Conservation (phyloP, 2,888 invertebrate genomes). For the Digitonthophagus gazella region DNA sequence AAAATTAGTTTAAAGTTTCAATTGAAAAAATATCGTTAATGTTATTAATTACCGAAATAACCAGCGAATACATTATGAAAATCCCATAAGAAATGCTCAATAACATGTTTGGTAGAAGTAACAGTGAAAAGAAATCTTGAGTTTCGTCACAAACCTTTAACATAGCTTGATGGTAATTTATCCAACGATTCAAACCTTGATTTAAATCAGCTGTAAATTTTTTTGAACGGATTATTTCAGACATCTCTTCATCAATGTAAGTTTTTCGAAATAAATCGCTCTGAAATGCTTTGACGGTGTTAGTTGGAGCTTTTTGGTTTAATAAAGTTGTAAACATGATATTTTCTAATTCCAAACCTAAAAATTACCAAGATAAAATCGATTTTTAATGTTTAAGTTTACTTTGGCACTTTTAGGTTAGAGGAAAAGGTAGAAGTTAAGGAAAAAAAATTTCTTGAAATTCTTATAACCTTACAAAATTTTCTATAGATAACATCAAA, state of each 20-base stretch:
- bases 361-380: not conserved
- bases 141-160: conserved; percentile 39
- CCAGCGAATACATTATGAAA: conserved; percentile 24
- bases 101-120: conserved; percentile 37
- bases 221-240: conserved; percentile 16
- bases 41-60: conserved; percentile 10
- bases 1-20: not conserved
- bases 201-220: conserved; percentile 28
- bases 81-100: conserved; percentile 23
- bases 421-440: no score
- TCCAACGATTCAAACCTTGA: conserved; percentile 38
- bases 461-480: no score
- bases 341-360: conserved; percentile 28
- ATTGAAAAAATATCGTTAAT: not conserved
- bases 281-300: conserved; percentile 21
- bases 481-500: no score
- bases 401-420: no score
- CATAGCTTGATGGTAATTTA: conserved; percentile 45
- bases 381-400: not conserved
- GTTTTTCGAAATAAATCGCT: not conserved
- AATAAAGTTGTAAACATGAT: conserved; percentile 27
- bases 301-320: conserved; percentile 21
- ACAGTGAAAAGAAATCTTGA: conserved; percentile 44
- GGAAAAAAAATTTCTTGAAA: no score
- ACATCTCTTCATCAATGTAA: not conserved